Base-by-base conservation (phyloP, 2,888 invertebrate genomes). In the Lasiommata megera region DNA sequence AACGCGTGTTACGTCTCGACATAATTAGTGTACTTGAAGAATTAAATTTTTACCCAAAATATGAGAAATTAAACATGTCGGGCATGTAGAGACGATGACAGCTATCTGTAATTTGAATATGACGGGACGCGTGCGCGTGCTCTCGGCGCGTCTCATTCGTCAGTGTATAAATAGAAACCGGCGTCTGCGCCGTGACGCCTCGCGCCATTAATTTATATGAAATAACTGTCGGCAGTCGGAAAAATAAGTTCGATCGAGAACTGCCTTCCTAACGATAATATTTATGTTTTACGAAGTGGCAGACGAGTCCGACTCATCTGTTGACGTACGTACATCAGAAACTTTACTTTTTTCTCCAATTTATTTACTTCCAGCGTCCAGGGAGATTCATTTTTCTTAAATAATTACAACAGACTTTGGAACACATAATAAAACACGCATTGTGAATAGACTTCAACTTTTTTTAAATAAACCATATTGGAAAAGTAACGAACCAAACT, bases 201-300 rank as follows among this genome's bases (percentile, higher is more conserved):
- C 88, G 79, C 87, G 84, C 90, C 89, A 89, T 90, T 89, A 88
- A 89, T 90, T 89, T 89, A 88, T 90, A 89, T 89, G 88, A 90
- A 89, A 90, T 90, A 89, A 88, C 88, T 89, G 90, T 89, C 88
- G 88, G 87, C 89, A 88, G 86, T 84, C 83, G 80, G 84, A 89
- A 89, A 90, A 90, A 89, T 88, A 86, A 88, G 82, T 88, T 80
- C 80, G 81, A 86, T 87, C 76, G 80, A 77, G 83, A 86, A 83
- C 76, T 85, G 84, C 85, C 87, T 89, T 87, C 86, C 78, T 77
- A 77, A 82, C 76, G 79, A 84, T 90, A 88, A 89, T 88, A 88
- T 90, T 90, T 88, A 88, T 88, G 87, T 88, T 89, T 86, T 84
- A 88, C 85, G 83, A 77, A 87, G 84, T 81, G 81, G 80, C 79